These are phyloP conservation scores for Ephydatia muelleri DNA, from an alignment of 37 sponge, comb jelly and placozoan genomes.

Conservation along the genomic window DNA sequence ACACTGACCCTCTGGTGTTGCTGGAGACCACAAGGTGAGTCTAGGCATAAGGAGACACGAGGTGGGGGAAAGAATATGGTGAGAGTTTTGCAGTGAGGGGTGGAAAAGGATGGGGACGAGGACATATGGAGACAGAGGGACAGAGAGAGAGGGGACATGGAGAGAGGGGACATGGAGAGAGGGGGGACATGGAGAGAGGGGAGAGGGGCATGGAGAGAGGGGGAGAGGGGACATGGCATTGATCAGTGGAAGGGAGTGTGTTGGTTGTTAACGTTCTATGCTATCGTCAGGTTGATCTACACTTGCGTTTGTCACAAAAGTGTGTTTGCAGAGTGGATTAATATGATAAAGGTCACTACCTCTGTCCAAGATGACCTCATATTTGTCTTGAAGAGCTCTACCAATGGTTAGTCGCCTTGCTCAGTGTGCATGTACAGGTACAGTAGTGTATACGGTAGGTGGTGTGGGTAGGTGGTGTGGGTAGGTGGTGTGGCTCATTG, in stretches of 20 bases:
- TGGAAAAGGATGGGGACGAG: not conserved
- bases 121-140: not conserved
- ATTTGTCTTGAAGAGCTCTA: slow-evolving; percentile 23
- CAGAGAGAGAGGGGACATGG: not conserved
- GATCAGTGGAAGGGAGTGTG: too few species aligned
- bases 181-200: not conserved
- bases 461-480: too few species aligned
- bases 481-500: too few species aligned
- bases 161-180: not conserved
- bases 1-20: not conserved
- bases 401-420: slow-evolving; percentile 15
- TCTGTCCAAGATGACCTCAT: not conserved
- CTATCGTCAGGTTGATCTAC: slow-evolving; percentile 9
- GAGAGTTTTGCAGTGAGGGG: not conserved
- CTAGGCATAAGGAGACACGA: not conserved
- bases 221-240: not conserved
- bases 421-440: not conserved
- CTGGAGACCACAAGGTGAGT: not conserved
- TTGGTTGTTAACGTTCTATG: too few species aligned
- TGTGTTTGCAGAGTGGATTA: not conserved
- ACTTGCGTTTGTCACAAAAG: slow-evolving; percentile 10
- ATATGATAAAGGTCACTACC: not conserved
- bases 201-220: not conserved
- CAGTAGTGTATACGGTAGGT: too few species aligned
- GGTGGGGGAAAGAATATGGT: not conserved